Evolutionary conservation across 2,797 vertebrate genomes (phyloP).

Genomic region (Euphonia xanthogaster): DNA sequence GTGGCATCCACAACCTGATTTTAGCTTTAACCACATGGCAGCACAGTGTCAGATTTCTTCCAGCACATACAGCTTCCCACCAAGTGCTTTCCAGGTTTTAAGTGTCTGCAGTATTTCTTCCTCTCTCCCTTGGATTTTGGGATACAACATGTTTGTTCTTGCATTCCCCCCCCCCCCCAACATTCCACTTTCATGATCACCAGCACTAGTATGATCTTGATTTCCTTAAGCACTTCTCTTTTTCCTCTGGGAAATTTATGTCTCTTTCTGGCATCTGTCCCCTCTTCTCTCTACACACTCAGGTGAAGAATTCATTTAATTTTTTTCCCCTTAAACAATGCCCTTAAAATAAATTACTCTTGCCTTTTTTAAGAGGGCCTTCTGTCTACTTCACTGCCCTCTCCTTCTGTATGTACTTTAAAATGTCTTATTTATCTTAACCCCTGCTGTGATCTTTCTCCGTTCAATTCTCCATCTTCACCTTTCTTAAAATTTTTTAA

Average conservation of each 20-base stretch:
- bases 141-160: background rate
- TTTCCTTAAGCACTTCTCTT: conserved; percentile 54
- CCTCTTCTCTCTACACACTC: conserved; percentile 36
- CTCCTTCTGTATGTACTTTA: conserved; percentile 36
- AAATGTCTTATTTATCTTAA: conserved; percentile 63
- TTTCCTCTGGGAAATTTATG: conserved; percentile 58
- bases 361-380: conserved; percentile 45
- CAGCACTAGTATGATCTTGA: conserved; percentile 19
- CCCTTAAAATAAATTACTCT: conserved; percentile 56
- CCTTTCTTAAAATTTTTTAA: background rate
- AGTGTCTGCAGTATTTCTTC: background rate
- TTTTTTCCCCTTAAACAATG: conserved; percentile 8
- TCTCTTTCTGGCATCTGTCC: conserved; percentile 55
- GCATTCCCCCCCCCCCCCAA: background rate
- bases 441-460: conserved; percentile 16
- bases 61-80: background rate
- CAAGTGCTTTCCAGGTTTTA: conserved; percentile 28
- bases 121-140: background rate
- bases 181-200: background rate
- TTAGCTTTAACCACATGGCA: conserved; percentile 58
- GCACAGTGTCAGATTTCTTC: background rate
- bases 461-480: background rate
- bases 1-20: conserved; percentile 44
- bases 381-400: conserved; percentile 45
- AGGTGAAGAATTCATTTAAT: conserved; percentile 23